These are phyloP conservation scores for Dasyurus viverrinus DNA, from an alignment of 2,113 vertebrate species.

Conservation along the genomic window DNA sequence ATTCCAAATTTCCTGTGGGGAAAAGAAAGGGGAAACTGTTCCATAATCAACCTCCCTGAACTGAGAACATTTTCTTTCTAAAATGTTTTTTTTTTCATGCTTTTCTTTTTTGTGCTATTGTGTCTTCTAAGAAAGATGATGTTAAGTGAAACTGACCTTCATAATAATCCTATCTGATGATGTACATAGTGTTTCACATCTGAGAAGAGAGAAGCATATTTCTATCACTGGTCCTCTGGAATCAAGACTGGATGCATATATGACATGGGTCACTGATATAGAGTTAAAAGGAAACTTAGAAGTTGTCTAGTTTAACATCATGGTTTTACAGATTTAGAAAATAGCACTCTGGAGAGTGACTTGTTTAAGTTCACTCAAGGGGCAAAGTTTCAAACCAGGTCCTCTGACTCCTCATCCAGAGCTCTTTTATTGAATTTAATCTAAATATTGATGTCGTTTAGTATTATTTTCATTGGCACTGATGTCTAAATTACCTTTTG, in stretches of 20 bases:
- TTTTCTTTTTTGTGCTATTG: neutral
- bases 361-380: neutral
- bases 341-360: neutral
- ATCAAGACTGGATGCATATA: neutral
- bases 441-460: neutral
- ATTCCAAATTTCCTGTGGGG: neutral
- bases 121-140: neutral
- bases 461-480: neutral
- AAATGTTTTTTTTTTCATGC: neutral
- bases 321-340: neutral
- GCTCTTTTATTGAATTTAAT: neutral
- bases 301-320: neutral
- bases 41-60: fast-evolving
- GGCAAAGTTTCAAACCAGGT: neutral
- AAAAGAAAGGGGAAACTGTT: neutral
- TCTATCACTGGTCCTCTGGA: neutral
- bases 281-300: neutral
- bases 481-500: neutral
- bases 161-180: neutral
- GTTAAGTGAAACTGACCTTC: neutral
- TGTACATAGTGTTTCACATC: neutral
- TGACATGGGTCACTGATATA: neutral
- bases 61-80: neutral
- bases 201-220: neutral
- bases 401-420: neutral